Evolutionary conservation across 2,888 invertebrate genomes (phyloP).

Genomic region (Eudasyphora cyanicolor): DNA sequence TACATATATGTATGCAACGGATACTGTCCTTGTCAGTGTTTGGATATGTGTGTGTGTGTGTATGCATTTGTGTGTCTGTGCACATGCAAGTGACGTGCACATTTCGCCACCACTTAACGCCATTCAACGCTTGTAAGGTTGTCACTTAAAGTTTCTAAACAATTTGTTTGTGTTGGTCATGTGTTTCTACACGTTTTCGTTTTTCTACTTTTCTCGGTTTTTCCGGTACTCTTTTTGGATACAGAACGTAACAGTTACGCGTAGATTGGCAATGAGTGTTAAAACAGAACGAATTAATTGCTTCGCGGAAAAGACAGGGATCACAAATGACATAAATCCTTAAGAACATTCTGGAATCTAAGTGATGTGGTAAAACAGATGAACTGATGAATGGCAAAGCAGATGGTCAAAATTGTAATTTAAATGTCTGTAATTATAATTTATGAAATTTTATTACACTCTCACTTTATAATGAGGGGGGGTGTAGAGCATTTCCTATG

Average conservation of each 20-base stretch:
- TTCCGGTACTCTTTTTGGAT: no score
- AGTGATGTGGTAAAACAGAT: no score
- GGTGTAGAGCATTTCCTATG: no score
- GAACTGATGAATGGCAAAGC: no score
- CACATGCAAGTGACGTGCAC: slow-evolving; percentile 58
- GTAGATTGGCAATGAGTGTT: slow-evolving; percentile 1
- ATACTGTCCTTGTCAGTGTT: no score
- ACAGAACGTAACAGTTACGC: background rate
- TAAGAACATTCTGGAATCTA: no score
- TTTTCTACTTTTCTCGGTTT: background rate
- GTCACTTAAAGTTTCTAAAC: slow-evolving; percentile 66
- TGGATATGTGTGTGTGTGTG: background rate
- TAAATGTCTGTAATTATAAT: no score
- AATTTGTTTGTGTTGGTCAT: slow-evolving; percentile 65
- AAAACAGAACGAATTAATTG: slow-evolving; percentile 14
- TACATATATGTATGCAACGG: no score
- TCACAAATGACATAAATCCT: no score
- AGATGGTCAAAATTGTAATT: no score
- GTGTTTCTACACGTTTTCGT: slow-evolving; percentile 36
- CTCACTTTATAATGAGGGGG: no score
- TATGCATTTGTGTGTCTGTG: slow-evolving; percentile 28
- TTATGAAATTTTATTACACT: no score
- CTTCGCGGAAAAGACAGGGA: background rate
- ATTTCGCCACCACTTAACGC: slow-evolving; percentile 63
- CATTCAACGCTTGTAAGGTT: slow-evolving; percentile 65